Percentiles rank a stretch among this genome's conserved stretches.
Evolutionary conservation across 2,113 vertebrate species (phyloP).

Genomic region (Clarias gariepinus): DNA sequence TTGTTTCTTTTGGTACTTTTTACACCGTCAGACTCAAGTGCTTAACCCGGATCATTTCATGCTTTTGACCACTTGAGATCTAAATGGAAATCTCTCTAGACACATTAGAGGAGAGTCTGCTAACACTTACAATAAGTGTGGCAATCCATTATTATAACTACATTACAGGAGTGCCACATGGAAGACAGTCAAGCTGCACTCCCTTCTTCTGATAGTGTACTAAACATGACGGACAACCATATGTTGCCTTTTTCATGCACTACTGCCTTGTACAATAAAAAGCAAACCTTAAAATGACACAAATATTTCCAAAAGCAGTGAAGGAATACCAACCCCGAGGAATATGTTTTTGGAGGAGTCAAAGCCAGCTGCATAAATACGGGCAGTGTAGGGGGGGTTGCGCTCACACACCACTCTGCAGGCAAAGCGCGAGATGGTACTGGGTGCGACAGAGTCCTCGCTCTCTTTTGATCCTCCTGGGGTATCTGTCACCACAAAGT

Average conservation of each 20-base stretch:
- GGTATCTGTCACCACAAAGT: conserved; percentile 97
- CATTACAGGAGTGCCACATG: neutral
- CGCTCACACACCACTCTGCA: conserved; percentile 96
- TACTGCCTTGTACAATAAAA: neutral
- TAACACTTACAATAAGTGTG: neutral
- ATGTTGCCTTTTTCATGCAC: neutral
- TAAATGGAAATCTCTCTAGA: conserved; percentile 7
- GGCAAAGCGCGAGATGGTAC: conserved; percentile 97
- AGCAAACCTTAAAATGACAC: neutral
- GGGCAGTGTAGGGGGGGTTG: conserved; percentile 87
- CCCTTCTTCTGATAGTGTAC: neutral
- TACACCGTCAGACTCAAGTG: neutral
- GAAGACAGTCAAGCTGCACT: neutral
- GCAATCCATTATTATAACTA: neutral
- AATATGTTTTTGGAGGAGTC: conserved; percentile 83
- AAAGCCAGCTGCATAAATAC: conserved; percentile 96
- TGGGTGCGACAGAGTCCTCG: conserved; percentile 90
- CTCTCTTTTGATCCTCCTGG: conserved; percentile 76
- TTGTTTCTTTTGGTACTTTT: neutral
- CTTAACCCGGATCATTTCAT: neutral
- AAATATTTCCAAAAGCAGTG: neutral
- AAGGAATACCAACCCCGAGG: conserved; percentile 78
- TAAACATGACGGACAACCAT: neutral
- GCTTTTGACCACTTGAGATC: neutral
- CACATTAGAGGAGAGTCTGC: neutral